A percentile compares a stretch with the other conserved stretches of the same genome.
Evolutionary conservation across 2,113 vertebrate genomes (phyloP).

Genomic region (Picathartes gymnocephalus): DNA sequence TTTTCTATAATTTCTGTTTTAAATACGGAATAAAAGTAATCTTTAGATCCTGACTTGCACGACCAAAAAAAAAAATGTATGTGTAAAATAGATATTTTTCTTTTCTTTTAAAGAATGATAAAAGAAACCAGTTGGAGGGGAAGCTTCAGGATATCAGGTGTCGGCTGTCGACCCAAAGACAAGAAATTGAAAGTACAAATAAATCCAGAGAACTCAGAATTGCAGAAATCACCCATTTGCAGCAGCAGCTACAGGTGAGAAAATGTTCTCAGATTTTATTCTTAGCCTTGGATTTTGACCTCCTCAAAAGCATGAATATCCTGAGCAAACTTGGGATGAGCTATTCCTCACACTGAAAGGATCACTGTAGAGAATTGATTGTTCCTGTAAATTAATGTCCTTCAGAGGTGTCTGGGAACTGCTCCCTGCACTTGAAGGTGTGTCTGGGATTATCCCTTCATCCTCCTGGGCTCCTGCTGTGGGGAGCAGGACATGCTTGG

Average conservation of each 20-base stretch:
- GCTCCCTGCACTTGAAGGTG: not conserved
- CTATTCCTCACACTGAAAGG: not conserved
- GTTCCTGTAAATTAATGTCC: not conserved
- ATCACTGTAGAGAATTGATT: not conserved
- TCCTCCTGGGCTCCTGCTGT: not conserved
- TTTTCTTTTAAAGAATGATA: constrained; percentile 82
- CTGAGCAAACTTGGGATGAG: not conserved
- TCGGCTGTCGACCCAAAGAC: constrained; percentile 87
- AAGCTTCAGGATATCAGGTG: constrained; percentile 95
- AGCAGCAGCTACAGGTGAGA: constrained; percentile 92
- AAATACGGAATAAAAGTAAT: not conserved
- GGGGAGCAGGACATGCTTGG: not conserved
- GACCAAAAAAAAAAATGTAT: not conserved
- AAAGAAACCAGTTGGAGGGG: constrained; percentile 92
- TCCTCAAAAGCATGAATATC: not conserved
- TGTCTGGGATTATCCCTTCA: not conserved
- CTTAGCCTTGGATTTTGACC: not conserved
- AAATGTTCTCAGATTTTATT: not conserved
- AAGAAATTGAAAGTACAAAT: constrained; percentile 95
- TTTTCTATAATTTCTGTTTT: not conserved
- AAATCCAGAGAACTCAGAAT: constrained; percentile 91
- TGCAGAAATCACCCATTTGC: constrained; percentile 93
- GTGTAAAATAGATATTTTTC: not conserved
- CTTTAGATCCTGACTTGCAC: not conserved
- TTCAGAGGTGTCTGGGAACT: not conserved